Evolutionary conservation across 2,797 vertebrate genomes (phyloP).

Genomic region (Limnodromus scolopaceus): DNA sequence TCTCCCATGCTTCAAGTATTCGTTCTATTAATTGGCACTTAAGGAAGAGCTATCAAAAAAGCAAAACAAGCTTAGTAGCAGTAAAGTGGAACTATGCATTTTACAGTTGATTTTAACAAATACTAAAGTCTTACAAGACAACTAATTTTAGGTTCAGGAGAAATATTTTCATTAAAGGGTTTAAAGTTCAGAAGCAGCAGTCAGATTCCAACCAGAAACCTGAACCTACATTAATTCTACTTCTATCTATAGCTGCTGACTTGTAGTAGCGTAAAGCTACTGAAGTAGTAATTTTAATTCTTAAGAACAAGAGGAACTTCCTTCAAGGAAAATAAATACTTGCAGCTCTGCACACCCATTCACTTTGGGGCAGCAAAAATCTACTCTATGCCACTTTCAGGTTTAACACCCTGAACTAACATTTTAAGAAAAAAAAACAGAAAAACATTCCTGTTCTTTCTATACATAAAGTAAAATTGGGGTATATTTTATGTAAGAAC

Average conservation of each 20-base stretch:
- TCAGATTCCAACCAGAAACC: background rate
- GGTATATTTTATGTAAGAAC: background rate
- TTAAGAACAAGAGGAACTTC: background rate
- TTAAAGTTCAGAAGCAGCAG: background rate
- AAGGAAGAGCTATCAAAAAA: constrained; percentile 88
- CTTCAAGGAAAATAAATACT: background rate
- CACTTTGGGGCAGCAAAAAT: background rate
- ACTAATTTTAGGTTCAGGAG: background rate
- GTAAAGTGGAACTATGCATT: background rate
- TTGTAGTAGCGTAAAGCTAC: background rate
- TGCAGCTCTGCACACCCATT: background rate
- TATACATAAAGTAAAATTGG: background rate
- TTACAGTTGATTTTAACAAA: background rate
- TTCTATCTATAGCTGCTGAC: background rate
- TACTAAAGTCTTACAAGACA: background rate
- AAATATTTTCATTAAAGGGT: background rate
- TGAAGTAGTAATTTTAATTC: background rate
- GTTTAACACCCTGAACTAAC: background rate
- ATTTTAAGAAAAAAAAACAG: background rate
- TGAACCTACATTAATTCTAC: background rate
- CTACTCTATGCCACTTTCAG: background rate
- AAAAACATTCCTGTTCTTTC: background rate
- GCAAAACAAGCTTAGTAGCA: constrained; percentile 22
- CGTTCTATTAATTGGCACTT: constrained; percentile 97
- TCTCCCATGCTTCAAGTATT: constrained; percentile 95